Evolutionary conservation across 2,113 vertebrate species (phyloP).

Genomic region (Crotalus horridus): DNA sequence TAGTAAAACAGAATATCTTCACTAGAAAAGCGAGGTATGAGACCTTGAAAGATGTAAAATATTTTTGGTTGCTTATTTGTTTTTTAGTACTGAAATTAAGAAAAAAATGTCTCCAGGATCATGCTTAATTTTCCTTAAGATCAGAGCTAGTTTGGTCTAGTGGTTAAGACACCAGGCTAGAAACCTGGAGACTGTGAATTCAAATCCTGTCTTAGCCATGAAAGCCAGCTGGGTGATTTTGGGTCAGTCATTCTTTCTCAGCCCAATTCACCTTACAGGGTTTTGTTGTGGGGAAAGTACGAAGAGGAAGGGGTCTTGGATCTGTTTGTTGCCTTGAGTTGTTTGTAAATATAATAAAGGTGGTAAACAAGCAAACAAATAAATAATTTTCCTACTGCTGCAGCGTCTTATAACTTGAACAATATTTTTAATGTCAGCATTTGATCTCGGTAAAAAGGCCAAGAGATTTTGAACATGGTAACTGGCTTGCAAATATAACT

Average conservation of each 20-base stretch:
- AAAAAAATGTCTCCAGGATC: background rate
- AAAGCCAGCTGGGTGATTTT: background rate
- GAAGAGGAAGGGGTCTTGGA: background rate
- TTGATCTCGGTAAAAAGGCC: background rate
- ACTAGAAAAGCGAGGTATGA: background rate
- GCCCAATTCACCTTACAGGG: background rate
- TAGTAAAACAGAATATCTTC: background rate
- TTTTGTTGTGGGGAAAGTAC: background rate
- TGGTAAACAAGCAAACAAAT: too few relatives aligned
- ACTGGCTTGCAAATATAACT: background rate
- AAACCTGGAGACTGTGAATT: background rate
- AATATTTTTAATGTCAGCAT: background rate
- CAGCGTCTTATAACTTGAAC: background rate
- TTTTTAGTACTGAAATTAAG: background rate
- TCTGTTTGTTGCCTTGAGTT: background rate
- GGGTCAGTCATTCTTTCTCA: background rate
- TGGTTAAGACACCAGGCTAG: background rate
- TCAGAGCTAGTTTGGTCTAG: background rate
- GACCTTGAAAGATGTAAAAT: background rate
- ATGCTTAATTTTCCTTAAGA: background rate
- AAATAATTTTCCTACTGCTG: background rate
- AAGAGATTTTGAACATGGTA: background rate
- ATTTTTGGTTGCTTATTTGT: background rate
- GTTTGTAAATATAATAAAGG: background rate
- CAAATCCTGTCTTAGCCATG: background rate